phyloP scores from a whole-genome alignment of 2,113 vertebrate genomes.

The Craseonycteris thonglongyai region DNA sequence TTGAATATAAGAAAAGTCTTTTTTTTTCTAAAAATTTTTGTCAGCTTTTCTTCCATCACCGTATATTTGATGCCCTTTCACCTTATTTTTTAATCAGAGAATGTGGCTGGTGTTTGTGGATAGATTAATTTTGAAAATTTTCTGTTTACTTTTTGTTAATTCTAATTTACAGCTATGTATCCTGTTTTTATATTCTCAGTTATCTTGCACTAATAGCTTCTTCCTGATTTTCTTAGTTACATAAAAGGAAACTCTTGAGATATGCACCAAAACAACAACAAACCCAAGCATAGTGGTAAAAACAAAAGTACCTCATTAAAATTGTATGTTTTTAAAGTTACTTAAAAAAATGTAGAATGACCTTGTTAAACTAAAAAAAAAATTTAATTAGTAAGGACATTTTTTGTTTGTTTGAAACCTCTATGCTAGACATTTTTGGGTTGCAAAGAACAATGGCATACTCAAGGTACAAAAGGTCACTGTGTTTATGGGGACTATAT shows the following conservation, averaged over 20 bases:
- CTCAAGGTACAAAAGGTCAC: background rate
- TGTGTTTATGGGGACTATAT: background rate
- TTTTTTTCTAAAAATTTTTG: too few relatives aligned
- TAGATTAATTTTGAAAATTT: background rate
- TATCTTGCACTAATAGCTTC: background rate
- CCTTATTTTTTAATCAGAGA: background rate
- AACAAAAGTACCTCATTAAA: background rate
- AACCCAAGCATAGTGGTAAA: background rate
- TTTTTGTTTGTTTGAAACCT: background rate
- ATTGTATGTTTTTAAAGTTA: background rate
- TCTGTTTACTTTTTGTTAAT: background rate
- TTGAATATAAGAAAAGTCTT: background rate
- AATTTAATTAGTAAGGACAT: background rate
- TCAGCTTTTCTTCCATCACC: too few relatives aligned
- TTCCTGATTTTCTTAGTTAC: background rate
- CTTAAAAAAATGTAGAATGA: background rate
- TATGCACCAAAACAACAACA: background rate
- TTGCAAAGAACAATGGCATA: background rate
- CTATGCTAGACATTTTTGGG: background rate
- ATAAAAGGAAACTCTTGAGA: background rate
- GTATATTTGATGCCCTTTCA: too few relatives aligned
- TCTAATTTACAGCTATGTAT: background rate
- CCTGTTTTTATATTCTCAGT: background rate
- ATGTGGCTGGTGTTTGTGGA: background rate
- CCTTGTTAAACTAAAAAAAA: background rate